Evolutionary conservation across 2,888 invertebrate genomes (phyloP).

Genomic region (Pyrgus malvae): DNA sequence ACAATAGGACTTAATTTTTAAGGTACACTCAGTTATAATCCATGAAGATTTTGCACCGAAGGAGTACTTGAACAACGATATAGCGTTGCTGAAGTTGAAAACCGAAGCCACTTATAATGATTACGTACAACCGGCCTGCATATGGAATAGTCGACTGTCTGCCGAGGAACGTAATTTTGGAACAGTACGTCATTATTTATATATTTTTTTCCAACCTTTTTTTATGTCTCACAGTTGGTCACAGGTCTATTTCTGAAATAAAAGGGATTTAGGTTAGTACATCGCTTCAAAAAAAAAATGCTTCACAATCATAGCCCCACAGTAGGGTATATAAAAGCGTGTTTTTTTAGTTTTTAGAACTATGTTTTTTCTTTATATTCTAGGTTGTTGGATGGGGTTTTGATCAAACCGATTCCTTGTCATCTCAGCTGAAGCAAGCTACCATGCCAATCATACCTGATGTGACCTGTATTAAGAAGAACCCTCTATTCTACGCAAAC

Average conservation of each 20-base stretch:
- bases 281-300: no score
- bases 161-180: slow-evolving; percentile 42
- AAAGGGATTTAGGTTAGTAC: no score
- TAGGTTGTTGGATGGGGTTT: slow-evolving; percentile 63
- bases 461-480: slow-evolving; percentile 47
- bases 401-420: slow-evolving; percentile 43
- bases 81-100: slow-evolving; percentile 52
- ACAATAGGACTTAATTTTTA: not conserved
- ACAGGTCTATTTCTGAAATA: no score
- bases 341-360: not conserved
- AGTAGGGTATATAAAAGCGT: not conserved
- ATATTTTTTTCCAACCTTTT: no score
- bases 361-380: not conserved
- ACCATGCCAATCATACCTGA: slow-evolving; percentile 50
- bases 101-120: slow-evolving; percentile 46
- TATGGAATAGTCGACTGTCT: slow-evolving; percentile 48
- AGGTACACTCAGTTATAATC: slow-evolving; percentile 50
- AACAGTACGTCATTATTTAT: slow-evolving; percentile 38
- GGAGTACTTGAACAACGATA: slow-evolving; percentile 47
- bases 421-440: slow-evolving; percentile 43
- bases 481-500: slow-evolving; percentile 46
- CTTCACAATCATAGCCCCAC: no score
- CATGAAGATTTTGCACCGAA: slow-evolving; percentile 41
- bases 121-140: slow-evolving; percentile 58
- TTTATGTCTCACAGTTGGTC: no score